Conservation (phyloP, 2,888 invertebrate species). For the Lacanobia wlatinum region DNA sequence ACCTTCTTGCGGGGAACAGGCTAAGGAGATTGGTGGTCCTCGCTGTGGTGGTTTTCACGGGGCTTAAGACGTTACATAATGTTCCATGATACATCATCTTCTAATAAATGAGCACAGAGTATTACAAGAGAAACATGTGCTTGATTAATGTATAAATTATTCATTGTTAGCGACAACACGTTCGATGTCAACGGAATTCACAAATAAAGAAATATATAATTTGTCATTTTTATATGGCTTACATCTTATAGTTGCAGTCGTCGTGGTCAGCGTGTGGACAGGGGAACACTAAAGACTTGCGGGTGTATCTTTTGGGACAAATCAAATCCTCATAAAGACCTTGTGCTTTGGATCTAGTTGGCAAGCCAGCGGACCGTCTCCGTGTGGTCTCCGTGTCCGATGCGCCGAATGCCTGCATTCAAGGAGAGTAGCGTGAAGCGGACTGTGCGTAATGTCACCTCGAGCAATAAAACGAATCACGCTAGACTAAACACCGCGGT, state of each 20-base stretch:
- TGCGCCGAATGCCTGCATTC: conserved; percentile 2
- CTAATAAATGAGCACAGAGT: background rate
- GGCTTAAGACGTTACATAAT: background rate
- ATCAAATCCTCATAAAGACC: background rate
- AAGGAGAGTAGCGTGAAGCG: conserved; percentile 4
- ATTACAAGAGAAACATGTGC: background rate
- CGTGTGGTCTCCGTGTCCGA: background rate
- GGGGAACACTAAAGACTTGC: too few relatives aligned
- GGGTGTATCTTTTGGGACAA: background rate
- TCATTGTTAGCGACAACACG: background rate
- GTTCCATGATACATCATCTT: background rate
- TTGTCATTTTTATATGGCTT: too few relatives aligned
- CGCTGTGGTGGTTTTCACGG: background rate
- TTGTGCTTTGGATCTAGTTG: background rate
- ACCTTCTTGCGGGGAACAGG: too few relatives aligned
- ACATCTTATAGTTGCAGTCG: background rate
- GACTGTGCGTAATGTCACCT: background rate
- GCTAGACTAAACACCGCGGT: conserved; percentile 20
- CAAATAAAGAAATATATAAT: background rate
- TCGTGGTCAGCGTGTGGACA: background rate
- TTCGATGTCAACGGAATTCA: background rate
- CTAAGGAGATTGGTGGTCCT: background rate
- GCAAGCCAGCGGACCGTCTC: background rate
- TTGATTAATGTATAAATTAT: conserved; percentile 22
- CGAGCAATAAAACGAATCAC: conserved; percentile 9